These are phyloP conservation scores for Labeo catla DNA, from an alignment of 2,113 vertebrate species.

Conservation along the genomic window DNA sequence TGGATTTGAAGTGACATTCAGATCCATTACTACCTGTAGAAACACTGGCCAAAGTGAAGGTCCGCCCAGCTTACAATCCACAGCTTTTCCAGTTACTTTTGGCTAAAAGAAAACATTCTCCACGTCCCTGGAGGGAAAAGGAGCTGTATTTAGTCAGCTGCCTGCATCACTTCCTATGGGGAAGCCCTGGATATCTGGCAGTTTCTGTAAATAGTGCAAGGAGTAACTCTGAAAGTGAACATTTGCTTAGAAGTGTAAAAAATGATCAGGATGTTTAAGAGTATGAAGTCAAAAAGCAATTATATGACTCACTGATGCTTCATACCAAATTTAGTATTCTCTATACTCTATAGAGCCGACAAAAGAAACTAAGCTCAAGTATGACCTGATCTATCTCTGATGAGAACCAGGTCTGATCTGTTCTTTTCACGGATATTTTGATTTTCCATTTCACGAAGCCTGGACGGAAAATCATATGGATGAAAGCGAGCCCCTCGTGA, in stretches of 20 bases:
- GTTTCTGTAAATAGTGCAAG: slow-evolving; percentile 31
- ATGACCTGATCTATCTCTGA: background rate
- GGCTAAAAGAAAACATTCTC: slow-evolving; percentile 51
- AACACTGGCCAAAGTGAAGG: slow-evolving; percentile 28
- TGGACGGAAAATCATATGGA: slow-evolving; percentile 42
- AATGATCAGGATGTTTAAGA: background rate
- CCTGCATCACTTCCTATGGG: slow-evolving; percentile 42
- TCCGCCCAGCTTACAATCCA: slow-evolving; percentile 15
- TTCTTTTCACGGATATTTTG: slow-evolving; percentile 3
- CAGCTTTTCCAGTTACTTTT: slow-evolving; percentile 61
- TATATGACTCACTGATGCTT: background rate
- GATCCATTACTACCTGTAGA: slow-evolving; percentile 29
- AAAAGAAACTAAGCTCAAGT: background rate
- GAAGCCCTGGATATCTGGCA: slow-evolving; percentile 44
- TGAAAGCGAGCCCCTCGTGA: slow-evolving; percentile 3
- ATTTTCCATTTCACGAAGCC: slow-evolving; percentile 22
- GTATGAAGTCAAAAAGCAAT: background rate
- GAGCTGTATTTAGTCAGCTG: slow-evolving; percentile 67
- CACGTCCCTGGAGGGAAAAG: slow-evolving; percentile 49
- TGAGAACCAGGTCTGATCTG: background rate
- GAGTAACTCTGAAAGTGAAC: slow-evolving; percentile 38
- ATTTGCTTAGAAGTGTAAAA: background rate
- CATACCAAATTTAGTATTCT: background rate
- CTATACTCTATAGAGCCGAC: background rate
- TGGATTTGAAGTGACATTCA: slow-evolving; percentile 23